Evolutionary conservation across 2,888 invertebrate genomes (phyloP).

Genomic region (Clunio marinus): DNA sequence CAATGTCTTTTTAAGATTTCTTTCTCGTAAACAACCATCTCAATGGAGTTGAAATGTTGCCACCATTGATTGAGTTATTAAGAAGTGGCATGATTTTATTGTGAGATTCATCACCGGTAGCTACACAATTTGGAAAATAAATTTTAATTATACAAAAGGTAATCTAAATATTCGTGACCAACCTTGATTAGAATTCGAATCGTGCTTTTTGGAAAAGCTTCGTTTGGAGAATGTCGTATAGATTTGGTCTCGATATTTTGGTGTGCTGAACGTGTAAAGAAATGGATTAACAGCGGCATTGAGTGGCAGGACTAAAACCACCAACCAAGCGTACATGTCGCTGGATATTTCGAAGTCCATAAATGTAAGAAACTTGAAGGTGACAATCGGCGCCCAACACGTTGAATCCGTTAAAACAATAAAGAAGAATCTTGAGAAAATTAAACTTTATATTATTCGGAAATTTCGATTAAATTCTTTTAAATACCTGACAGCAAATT

Average conservation of each 20-base stretch:
- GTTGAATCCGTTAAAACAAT: conserved; percentile 66
- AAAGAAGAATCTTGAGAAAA: conserved; percentile 57
- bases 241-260: conserved; percentile 58
- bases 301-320: conserved; percentile 63
- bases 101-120: no score
- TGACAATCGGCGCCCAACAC: conserved; percentile 67
- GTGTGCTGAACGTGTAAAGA: conserved; percentile 64
- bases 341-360: conserved; percentile 55
- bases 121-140: no score
- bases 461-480: neutral
- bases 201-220: conserved; percentile 8
- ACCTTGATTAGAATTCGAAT: conserved; percentile 28
- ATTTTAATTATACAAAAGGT: no score
- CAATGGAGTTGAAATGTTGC: no score
- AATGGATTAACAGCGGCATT: conserved; percentile 65
- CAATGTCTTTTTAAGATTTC: no score
- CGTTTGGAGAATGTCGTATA: conserved; percentile 41
- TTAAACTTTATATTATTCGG: neutral
- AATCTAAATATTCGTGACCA: no score
- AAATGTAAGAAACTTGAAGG: conserved; percentile 60
- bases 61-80: no score
- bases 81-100: no score
- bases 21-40: no score
- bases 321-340: conserved; percentile 61
- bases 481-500: conserved; percentile 58